Percentiles rank a stretch among this genome's conserved stretches.
Conservation (phyloP, 1,140 invertebrate species). For the Aphis craccivora region DNA sequence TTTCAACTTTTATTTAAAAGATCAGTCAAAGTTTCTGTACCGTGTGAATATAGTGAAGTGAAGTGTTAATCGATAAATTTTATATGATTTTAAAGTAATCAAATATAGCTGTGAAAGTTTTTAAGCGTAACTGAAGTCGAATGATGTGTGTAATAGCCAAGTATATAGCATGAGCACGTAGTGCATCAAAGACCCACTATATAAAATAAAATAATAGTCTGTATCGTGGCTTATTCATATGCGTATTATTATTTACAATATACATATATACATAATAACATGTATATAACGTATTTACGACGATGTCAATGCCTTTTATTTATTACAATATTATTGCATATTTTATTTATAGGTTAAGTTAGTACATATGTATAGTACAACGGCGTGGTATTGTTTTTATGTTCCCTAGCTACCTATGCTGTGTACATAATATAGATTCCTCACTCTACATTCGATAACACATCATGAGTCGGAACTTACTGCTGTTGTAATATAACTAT, state of each 20-base stretch:
- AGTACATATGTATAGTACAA: background rate
- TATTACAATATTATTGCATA: conserved; percentile 9
- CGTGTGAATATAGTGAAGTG: background rate
- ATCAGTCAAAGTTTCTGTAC: no score
- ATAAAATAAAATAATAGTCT: background rate
- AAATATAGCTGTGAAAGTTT: background rate
- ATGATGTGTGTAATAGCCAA: background rate
- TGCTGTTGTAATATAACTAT: background rate
- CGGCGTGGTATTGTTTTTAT: background rate
- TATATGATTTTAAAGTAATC: background rate
- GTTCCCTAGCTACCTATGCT: background rate
- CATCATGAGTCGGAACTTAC: background rate
- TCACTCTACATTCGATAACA: background rate
- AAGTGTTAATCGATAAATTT: background rate
- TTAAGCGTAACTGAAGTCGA: background rate
- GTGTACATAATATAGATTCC: background rate
- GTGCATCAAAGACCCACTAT: background rate
- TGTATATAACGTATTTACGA: background rate
- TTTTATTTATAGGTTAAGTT: background rate
- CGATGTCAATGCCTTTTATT: background rate
- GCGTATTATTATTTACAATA: background rate
- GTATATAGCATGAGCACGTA: background rate
- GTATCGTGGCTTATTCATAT: background rate
- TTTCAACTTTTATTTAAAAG: background rate
- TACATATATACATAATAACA: background rate